phyloP scores from a whole-genome alignment of 2,113 vertebrate genomes.

The Ptilorrhoa leucosticta region DNA sequence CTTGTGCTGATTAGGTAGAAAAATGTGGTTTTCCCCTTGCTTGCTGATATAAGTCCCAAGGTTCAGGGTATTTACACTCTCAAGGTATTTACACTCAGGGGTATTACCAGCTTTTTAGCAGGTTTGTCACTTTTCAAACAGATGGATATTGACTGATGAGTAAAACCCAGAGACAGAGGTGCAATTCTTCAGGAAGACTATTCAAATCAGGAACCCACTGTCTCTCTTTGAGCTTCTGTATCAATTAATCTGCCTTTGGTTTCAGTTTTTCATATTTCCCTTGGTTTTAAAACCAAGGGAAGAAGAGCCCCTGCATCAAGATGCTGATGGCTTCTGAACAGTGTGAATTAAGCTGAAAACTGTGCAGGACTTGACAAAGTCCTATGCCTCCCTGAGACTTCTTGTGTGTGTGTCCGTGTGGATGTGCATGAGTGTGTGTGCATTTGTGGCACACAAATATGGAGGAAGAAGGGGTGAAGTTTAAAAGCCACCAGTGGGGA shows the following conservation, averaged over 20 bases:
- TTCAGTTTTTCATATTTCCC: background rate
- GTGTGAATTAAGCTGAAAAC: background rate
- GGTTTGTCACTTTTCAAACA: slow-evolving; percentile 8
- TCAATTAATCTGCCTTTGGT: background rate
- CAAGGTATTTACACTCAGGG: background rate
- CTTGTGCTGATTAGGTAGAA: background rate
- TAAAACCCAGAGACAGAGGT: background rate
- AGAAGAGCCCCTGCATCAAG: background rate
- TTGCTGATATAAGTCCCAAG: background rate
- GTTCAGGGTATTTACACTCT: background rate
- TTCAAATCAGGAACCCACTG: background rate
- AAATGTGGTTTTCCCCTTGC: background rate
- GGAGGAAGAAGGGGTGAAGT: background rate
- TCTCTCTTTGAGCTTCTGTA: background rate
- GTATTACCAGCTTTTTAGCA: slow-evolving; percentile 9
- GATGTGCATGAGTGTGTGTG: accelerated
- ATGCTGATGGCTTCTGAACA: background rate
- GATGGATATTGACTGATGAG: slow-evolving; percentile 1
- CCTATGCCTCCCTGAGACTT: background rate
- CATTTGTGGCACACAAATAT: background rate
- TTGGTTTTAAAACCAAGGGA: background rate
- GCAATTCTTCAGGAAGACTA: background rate
- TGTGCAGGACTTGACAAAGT: background rate
- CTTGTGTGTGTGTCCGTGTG: background rate
- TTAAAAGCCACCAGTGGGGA: background rate